phyloP scores from a whole-genome alignment of 2,888 invertebrate species.

The Polietes domitor region DNA sequence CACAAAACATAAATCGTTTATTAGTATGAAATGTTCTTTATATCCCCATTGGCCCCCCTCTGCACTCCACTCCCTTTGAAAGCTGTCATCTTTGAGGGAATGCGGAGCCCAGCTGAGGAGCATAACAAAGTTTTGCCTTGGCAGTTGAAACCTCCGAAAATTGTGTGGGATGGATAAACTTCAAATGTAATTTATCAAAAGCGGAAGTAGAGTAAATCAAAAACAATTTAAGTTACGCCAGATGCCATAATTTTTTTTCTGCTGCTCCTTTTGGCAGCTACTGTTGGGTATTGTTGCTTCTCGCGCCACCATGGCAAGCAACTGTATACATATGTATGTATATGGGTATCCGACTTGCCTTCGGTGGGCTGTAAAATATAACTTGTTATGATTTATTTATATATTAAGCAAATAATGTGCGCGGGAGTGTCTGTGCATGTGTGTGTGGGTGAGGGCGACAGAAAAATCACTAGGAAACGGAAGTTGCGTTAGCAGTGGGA shows the following conservation, averaged over 20 bases:
- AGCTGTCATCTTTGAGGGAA: constrained; percentile 56
- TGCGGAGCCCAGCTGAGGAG: constrained; percentile 29
- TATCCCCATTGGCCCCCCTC: neutral
- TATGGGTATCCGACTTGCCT: neutral
- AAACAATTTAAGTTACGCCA: constrained; percentile 67
- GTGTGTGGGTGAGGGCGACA: neutral
- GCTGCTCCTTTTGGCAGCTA: no score
- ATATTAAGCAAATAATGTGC: neutral
- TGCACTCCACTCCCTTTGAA: constrained; percentile 31
- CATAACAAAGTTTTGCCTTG: neutral
- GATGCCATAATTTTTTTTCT: constrained; percentile 32
- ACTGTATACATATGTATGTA: neutral
- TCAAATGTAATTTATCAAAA: constrained; percentile 66
- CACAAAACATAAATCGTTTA: constrained; percentile 25
- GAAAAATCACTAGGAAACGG: neutral
- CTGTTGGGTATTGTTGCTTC: neutral
- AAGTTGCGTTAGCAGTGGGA: neutral
- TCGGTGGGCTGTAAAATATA: neutral
- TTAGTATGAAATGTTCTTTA: constrained; percentile 34
- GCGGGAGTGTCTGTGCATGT: neutral
- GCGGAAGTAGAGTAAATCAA: constrained; percentile 65
- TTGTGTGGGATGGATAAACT: constrained; percentile 32
- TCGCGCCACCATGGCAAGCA: neutral
- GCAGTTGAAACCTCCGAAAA: neutral
- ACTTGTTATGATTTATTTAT: constrained; percentile 4